A percentile compares a stretch with the other conserved stretches of the same genome.
Conservation (phyloP, 2,113 vertebrate species). For the Tylochromis polylepis region DNA sequence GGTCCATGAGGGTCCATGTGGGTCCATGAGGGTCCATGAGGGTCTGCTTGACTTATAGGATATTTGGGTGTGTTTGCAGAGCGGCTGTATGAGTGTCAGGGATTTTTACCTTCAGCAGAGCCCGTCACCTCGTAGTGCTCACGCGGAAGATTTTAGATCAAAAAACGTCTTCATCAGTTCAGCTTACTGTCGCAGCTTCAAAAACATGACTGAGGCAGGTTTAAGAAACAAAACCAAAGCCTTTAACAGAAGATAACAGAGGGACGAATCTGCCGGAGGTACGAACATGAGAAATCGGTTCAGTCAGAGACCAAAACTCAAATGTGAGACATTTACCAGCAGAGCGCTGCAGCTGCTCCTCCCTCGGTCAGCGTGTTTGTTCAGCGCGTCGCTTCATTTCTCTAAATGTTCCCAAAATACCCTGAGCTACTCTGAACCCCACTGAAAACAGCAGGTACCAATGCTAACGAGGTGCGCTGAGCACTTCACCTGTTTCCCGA, state of each 20-base stretch:
- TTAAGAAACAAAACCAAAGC: not conserved
- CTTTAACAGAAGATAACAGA: not conserved
- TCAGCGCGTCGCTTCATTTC: not conserved
- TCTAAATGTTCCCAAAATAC: not conserved
- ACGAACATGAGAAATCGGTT: not conserved
- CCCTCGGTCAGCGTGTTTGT: not conserved
- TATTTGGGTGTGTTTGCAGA: not conserved
- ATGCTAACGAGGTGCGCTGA: not conserved
- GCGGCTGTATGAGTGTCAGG: not conserved
- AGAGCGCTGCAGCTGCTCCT: not conserved
- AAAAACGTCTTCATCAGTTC: too few species aligned
- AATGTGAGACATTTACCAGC: too few species aligned
- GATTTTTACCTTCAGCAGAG: not conserved
- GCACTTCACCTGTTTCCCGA: not conserved
- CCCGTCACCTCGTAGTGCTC: not conserved
- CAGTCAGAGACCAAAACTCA: not conserved
- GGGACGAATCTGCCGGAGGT: not conserved
- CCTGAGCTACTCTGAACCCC: not conserved
- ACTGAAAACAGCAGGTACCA: not conserved
- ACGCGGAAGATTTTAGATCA: not conserved
- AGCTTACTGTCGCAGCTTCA: not conserved
- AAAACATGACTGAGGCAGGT: not conserved
- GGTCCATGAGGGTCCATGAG: not conserved
- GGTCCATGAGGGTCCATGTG: not conserved
- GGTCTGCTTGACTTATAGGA: not conserved